Base-by-base conservation (phyloP, 2,888 invertebrate genomes). In the Galeopsomyia nigrocyanea region DNA sequence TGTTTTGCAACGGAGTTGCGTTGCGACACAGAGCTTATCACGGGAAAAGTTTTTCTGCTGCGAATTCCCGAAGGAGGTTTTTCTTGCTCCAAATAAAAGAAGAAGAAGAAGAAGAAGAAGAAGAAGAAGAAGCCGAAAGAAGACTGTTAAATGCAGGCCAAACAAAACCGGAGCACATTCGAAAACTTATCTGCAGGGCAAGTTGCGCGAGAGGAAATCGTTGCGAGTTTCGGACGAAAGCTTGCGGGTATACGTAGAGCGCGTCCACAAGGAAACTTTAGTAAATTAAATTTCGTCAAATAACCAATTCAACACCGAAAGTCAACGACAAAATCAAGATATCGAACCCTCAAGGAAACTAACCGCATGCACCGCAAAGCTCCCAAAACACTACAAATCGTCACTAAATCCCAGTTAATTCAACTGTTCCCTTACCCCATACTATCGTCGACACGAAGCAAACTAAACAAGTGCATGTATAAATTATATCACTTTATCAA, bases 1-100 rank as follows among this genome's bases (percentile, higher is more conserved):
- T 39, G 16, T 14, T 66, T 57, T 57, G 46, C 39, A 53, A 68
- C 39, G 58, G 55, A 70, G 39, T 39, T 39, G 16, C 46, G 17
- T n/a, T 13, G 72, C 74, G 75, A 78, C 77, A 75, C 78, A 77
- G 60, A 74, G 71, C 75, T 77, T 78, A 78, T 79, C 78, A 76
- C 51, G 75, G 68, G 73, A 76, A 80, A 80, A 80, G 77, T 80
- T 80, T 77, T 76, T 19, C 64, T 74, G 64, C 60, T 62, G 73
- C 75, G 73, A 77, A 77, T 75, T 77, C 77, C 46, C 22, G 9
- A 31, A 14, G 57, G 2, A 56, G 17, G 74, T 60, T 19, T 55
- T 67, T 19, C 56, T 72, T 60, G 5, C 21, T 14, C n/a, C 50
- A 7, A 21, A 26, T 53, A 16, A 66, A 13, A 55, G 53, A 31